Conservation (phyloP, 53 echinoderm and acorn worm genomes). For the Paracentrotus lividus region DNA sequence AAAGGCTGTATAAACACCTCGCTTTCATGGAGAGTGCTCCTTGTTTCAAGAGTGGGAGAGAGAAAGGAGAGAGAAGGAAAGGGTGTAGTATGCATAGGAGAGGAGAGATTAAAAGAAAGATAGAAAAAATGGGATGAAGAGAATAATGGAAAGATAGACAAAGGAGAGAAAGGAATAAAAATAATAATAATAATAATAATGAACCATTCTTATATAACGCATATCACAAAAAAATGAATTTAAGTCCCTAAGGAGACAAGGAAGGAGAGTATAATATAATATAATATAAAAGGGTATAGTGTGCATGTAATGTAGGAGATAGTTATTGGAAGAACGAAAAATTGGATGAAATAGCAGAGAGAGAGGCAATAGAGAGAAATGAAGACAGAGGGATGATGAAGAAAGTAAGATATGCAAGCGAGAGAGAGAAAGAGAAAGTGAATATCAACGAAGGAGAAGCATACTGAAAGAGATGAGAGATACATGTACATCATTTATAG, state of each 20-base stretch:
- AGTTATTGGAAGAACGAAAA: background rate
- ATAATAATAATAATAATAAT: no score
- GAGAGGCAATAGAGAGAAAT: background rate
- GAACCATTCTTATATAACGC: no score
- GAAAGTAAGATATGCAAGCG: background rate
- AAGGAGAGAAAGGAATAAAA: background rate
- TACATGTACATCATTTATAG: background rate
- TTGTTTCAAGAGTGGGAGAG: background rate
- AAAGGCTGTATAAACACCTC: slow-evolving; percentile 26
- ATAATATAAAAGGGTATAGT: no score
- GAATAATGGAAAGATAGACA: background rate
- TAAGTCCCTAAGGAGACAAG: no score
- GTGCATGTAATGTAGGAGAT: no score
- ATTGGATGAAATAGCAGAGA: background rate
- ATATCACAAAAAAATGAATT: no score
- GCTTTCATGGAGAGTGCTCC: slow-evolving; percentile 20
- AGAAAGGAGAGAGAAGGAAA: background rate
- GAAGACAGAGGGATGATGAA: background rate
- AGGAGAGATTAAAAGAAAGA: background rate
- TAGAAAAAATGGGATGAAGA: background rate
- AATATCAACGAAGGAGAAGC: background rate
- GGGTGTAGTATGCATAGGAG: no score
- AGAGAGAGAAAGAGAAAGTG: no score
- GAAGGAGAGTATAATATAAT: no score
- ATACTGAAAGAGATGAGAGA: background rate